Evolutionary conservation across 53 echinoderm and acorn worm genomes (phyloP).

Genomic region (Actinopyga echinites): DNA sequence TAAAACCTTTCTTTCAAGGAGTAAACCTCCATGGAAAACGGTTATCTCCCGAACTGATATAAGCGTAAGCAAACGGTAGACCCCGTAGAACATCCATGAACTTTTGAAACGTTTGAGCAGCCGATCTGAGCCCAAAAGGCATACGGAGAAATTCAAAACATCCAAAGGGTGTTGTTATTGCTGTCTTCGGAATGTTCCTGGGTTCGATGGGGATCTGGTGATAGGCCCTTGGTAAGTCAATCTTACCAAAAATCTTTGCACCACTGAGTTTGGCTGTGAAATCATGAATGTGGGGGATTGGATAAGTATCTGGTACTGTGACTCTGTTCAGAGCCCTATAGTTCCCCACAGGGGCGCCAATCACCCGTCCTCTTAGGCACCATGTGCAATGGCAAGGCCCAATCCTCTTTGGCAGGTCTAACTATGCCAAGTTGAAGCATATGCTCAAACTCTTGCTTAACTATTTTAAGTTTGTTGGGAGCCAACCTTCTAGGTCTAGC

Average conservation of each 20-base stretch:
- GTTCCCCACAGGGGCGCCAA: conserved; percentile 54
- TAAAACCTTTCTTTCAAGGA: no score
- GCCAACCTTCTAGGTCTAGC: conserved; percentile 45
- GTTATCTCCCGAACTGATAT: no score
- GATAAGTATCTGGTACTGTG: conserved; percentile 46
- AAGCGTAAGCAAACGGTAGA: no score
- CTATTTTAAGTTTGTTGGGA: background rate
- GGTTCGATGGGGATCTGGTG: conserved; percentile 12
- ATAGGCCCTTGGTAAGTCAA: conserved; percentile 13
- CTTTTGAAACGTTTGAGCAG: no score
- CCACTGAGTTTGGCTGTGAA: conserved; percentile 5
- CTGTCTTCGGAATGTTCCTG: conserved; percentile 31
- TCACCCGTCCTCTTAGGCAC: conserved; percentile 50
- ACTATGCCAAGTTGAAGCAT: conserved; percentile 49
- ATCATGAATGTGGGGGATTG: conserved; percentile 37
- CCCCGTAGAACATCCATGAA: no score
- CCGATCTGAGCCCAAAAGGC: no score
- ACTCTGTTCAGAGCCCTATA: conserved; percentile 24
- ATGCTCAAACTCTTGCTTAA: conserved; percentile 44
- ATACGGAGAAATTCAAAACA: no score
- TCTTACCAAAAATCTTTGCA: background rate
- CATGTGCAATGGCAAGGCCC: conserved; percentile 41
- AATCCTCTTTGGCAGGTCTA: conserved; percentile 44
- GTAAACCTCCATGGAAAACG: no score
- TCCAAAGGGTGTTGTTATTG: no score